Percentiles rank a stretch among this genome's conserved stretches.
phyloP scores from a whole-genome alignment of 1,140 invertebrate species.

The Neuroterus valhalla region DNA sequence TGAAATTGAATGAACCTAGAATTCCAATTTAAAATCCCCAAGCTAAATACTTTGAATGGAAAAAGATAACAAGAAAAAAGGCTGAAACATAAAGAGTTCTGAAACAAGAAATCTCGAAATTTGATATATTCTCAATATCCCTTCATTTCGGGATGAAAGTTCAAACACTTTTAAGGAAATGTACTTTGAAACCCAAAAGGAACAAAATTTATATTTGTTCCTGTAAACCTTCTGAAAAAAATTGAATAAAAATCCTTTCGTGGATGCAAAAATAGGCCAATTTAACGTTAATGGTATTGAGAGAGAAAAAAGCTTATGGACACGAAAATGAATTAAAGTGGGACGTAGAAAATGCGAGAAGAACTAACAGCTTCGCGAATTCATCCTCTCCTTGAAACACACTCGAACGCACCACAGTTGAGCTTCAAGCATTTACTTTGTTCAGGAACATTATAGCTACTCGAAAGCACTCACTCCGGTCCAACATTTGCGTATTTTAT shows the following conservation, averaged over 20 bases:
- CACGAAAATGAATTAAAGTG: conserved; percentile 17
- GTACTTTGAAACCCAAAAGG: too few species aligned
- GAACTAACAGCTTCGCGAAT: conserved; percentile 20
- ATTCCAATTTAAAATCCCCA: too few species aligned
- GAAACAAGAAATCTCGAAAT: too few species aligned
- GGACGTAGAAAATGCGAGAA: conserved; percentile 14
- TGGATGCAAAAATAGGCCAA: neutral
- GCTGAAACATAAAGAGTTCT: too few species aligned
- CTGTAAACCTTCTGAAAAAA: neutral
- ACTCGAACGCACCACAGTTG: conserved; percentile 23
- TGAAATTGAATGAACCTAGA: too few species aligned
- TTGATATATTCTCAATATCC: too few species aligned
- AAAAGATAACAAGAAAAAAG: too few species aligned
- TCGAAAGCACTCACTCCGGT: conserved; percentile 34
- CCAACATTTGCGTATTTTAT: conserved; percentile 48
- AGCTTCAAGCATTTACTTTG: conserved; percentile 39
- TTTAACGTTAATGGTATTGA: conserved; percentile 5
- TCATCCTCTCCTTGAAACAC: conserved; percentile 19
- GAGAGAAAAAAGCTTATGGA: neutral
- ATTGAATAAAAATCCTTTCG: neutral
- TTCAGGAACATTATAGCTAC: conserved; percentile 43
- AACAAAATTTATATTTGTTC: neutral
- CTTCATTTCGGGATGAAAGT: too few species aligned
- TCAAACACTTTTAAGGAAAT: too few species aligned
- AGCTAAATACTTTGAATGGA: too few species aligned